Evolutionary conservation across 2,888 invertebrate genomes (phyloP), one percentile per base, ranked within the genome.

Genomic region (Melinaea marsaeus): DNA sequence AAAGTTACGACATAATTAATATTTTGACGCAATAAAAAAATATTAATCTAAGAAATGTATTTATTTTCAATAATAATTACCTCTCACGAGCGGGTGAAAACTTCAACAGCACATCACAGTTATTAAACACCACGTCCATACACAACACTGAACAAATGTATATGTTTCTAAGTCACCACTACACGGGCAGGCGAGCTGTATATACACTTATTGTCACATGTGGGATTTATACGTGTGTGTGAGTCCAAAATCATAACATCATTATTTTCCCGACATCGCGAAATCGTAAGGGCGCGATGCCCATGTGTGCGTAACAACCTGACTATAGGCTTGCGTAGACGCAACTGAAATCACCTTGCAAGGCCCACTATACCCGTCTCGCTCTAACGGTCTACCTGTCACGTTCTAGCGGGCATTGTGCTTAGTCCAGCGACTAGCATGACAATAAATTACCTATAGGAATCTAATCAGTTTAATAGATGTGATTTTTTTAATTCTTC

Each of bases 281-380:
- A 74, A 64, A 70, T 65, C 68, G 69, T 64, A 69, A 72, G 74
- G 74, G 76, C 76, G 76, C 77, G 71, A 70, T 71, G 72, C 75
- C 74, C 79, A 73, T 80, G 83, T 83, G 85, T 86, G 85, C 77
- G 80, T 83, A 77, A 86, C 89, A 86, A 87, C 89, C 87, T 86
- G 85, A 81, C 86, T 77, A 81, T 79, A 77, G 79, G 88, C 85
- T 83, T 87, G 90, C 90, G 90, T 85, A 80, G 81, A 84, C 86
- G 88, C 90, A 88, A 90, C 90, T 90, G 83, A 90, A 88, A 88
- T 90, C 89, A 90, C 90, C 90, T 90, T 90, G 90, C 90, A 90
- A 90, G 90, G 90, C 89, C 90, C 88, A 88, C 84, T 89, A 78
- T 81, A 72, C 64, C 79, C 71, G 73, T 88, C 88, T 84, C 86